These are phyloP conservation scores for Nymphalis polychloros DNA, from an alignment of 2,888 invertebrate genomes.

Conservation along the genomic window DNA sequence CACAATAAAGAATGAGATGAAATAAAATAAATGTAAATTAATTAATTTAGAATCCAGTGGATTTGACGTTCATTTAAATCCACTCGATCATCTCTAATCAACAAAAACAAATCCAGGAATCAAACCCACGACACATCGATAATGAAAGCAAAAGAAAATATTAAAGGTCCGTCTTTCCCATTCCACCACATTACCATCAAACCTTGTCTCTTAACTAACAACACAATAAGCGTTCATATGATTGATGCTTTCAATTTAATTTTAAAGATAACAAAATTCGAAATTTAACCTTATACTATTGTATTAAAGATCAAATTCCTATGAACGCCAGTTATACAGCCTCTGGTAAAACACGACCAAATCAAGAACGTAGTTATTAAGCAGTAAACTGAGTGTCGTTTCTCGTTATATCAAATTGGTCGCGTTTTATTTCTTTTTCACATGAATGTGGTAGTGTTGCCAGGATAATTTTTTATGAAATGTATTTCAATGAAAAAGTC, in stretches of 20 bases:
- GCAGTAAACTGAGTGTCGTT: constrained; percentile 21
- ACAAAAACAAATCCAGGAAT: not conserved
- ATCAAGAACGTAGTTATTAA: constrained; percentile 24
- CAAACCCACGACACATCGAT: not conserved
- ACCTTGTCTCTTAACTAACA: not conserved
- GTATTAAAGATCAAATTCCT: constrained; percentile 12
- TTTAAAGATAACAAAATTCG: not conserved
- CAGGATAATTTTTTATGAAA: too few relatives aligned
- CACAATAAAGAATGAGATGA: too few relatives aligned
- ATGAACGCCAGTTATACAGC: not conserved
- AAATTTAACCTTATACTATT: constrained; percentile 3
- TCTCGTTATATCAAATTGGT: constrained; percentile 30
- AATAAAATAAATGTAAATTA: too few relatives aligned
- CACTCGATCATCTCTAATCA: too few relatives aligned
- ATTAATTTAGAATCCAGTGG: too few relatives aligned
- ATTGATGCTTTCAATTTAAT: constrained; percentile 38
- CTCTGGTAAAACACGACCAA: constrained; percentile 31
- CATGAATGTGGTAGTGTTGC: constrained; percentile 27
- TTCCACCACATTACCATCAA: not conserved
- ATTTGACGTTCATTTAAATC: too few relatives aligned
- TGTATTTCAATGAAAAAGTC: too few relatives aligned
- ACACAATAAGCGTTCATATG: constrained; percentile 18
- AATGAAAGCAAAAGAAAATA: not conserved
- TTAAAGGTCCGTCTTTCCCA: not conserved
- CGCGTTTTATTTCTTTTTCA: constrained; percentile 30